Percentiles rank a stretch among this genome's conserved stretches.
These are phyloP conservation scores for Antechinus flavipes DNA, from an alignment of 2,113 vertebrate species.

Conservation along the genomic window DNA sequence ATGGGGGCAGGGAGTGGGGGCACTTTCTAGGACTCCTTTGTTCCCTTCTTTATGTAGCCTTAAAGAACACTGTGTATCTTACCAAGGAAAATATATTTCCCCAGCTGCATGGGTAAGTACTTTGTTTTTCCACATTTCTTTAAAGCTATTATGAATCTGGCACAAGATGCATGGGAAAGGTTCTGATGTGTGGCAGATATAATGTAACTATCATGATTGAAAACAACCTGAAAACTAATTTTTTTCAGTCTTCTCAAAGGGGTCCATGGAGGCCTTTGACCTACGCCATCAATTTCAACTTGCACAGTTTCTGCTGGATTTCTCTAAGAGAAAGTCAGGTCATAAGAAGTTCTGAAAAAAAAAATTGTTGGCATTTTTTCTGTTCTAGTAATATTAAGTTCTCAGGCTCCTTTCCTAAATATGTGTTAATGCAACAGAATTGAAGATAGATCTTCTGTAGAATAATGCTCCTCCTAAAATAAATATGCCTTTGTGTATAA, in stretches of 20 bases:
- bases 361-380: slow-evolving; percentile 32
- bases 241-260: slow-evolving; percentile 63
- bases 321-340: slow-evolving; percentile 55
- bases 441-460: background rate
- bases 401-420: background rate
- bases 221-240: slow-evolving; percentile 73
- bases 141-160: slow-evolving; percentile 74
- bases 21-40: slow-evolving; percentile 68
- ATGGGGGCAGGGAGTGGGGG: background rate
- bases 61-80: slow-evolving; percentile 71
- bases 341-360: slow-evolving; percentile 55
- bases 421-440: slow-evolving; percentile 9
- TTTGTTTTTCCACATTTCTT: slow-evolving; percentile 73
- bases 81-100: slow-evolving; percentile 74
- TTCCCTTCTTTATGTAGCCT: slow-evolving; percentile 75
- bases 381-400: slow-evolving; percentile 43
- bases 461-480: background rate
- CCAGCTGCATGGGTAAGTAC: slow-evolving; percentile 65
- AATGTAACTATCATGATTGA: slow-evolving; percentile 79
- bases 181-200: slow-evolving; percentile 77
- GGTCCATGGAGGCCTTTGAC: slow-evolving; percentile 67
- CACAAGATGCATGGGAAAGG: slow-evolving; percentile 73
- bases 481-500: slow-evolving; percentile 22
- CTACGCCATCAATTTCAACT: slow-evolving; percentile 70
- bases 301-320: slow-evolving; percentile 61